phyloP scores from a whole-genome alignment of 2,113 vertebrate species.

The Tricholaema leucomelas region DNA sequence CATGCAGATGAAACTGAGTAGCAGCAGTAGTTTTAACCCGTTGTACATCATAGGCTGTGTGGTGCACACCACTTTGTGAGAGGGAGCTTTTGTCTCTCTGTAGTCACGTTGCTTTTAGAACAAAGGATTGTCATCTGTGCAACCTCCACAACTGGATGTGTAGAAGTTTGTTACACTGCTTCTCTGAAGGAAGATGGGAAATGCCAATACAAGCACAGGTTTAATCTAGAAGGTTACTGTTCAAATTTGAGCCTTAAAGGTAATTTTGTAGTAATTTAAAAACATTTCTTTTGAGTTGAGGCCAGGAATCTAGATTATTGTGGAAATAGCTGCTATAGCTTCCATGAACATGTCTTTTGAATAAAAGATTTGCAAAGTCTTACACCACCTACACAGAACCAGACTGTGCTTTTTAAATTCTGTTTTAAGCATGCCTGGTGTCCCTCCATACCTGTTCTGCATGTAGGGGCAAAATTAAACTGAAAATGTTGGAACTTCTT shows the following conservation, averaged over 20 bases:
- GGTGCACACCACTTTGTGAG: not conserved
- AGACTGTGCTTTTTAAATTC: not conserved
- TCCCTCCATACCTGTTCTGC: not conserved
- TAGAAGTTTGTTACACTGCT: not conserved
- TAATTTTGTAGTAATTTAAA: not conserved
- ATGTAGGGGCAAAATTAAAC: not conserved
- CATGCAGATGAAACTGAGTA: not conserved
- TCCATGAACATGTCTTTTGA: not conserved
- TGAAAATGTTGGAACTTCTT: not conserved
- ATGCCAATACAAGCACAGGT: not conserved
- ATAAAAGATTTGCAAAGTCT: not conserved
- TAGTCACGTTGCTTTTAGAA: not conserved
- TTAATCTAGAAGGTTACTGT: not conserved
- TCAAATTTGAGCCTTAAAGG: not conserved
- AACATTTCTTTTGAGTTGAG: not conserved
- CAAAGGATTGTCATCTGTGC: not conserved
- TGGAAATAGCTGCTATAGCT: not conserved
- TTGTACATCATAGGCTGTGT: fast-evolving
- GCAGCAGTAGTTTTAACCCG: not conserved
- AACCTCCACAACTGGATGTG: not conserved
- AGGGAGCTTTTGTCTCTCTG: not conserved
- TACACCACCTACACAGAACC: not conserved
- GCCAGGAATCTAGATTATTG: not conserved
- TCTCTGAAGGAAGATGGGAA: not conserved
- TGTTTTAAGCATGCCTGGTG: not conserved